Evolutionary conservation across 2,113 vertebrate genomes (phyloP), one percentile per base, ranked within the genome.

Genomic region (Macquaria australasica): DNA sequence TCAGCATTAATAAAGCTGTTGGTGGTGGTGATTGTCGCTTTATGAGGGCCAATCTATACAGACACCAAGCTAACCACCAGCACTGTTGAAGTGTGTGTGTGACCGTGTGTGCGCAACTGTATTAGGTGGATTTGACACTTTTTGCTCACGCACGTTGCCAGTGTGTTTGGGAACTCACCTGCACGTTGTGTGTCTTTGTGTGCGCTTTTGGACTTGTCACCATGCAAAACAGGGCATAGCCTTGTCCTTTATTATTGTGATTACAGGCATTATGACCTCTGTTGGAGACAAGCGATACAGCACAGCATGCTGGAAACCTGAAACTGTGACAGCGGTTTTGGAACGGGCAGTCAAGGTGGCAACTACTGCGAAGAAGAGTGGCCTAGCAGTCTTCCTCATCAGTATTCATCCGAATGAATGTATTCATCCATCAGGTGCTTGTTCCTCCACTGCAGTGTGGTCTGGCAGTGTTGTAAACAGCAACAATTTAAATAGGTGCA

Each of bases 201-300:
- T n/a, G 77, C 21, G 37, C 37, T 28, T 62, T 66, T 75, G 66
- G 55, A 80, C 82, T 10, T 12, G 74, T 85, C 48, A 68, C 60
- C 72, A 59, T 53, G 64, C 79, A 71, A 63, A 87, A 21, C 76
- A 60, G 85, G 70, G 39, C 87, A 77, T 2, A 75, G 73, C 73
- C 75, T 51, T 67, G 89, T 78, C 83, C 70, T 91, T 89, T 89
- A 86, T 88, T 79, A 85, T 73, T 73, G 78, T 87, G 82, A 90
- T 91, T 91, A 88, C 79, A 85, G 82, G 39, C 90, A 82, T 93
- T 77, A 89, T 92, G 90, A 93, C 86, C 87, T 92, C 90, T 93
- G 92, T 92, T 87, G 86, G 85, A 87, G 86, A 87, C 82, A 84
- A 74, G 79, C 69, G 85, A 87, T 79, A 79, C 87, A 83, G 82